Evolutionary conservation across 1,140 invertebrate genomes (phyloP), one percentile per base, ranked within the genome.

Genomic region (Calephelis nemesis): DNA sequence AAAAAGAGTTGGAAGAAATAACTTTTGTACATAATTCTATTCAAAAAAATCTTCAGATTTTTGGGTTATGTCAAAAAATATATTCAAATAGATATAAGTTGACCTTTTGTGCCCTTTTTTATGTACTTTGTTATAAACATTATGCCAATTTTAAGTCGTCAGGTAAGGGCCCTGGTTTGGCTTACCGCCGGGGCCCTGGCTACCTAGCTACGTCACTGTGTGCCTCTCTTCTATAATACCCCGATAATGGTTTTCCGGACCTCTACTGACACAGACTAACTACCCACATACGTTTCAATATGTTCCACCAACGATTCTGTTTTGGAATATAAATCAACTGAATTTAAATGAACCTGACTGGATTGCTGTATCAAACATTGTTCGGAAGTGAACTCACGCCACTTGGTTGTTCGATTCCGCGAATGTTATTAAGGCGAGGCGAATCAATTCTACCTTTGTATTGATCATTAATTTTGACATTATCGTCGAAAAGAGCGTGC

Each of bases 251-350:
- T 73, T 70, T 71, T 62, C 73, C 69, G 74, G 74, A 74, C 73
- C 75, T 75, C 72, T 63, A 71, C 78, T 75, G 81, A 84, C 83
- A 76, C 68, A 74, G 69, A 82, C 78, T 81, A 82, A 81, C 76
- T 78, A 74, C 74, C 71, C 70, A 52, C 79, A 74, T 78, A 74
- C 74, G 74, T 77, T 81, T 74, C 76, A 74, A 81, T 78, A 79
- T 79, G 73, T 76, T 80, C 66, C 69, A 73, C 68, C 70, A 74
- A 71, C 74, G 63, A 72, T 74, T 74, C 77, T 76, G 74, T 76
- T 77, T 81, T 77, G 74, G 73, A 79, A 81, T 81, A 77, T 81
- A 77, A 76, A 79, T 79, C 77, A 74, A 74, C 71, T 68, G 67
- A 74, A 71, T 78, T 78, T 71, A 74, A 73, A 72, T 72, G 69